Evolutionary conservation across 2,113 vertebrate genomes (phyloP).

Genomic region (Anarhynchus alexandrinus): DNA sequence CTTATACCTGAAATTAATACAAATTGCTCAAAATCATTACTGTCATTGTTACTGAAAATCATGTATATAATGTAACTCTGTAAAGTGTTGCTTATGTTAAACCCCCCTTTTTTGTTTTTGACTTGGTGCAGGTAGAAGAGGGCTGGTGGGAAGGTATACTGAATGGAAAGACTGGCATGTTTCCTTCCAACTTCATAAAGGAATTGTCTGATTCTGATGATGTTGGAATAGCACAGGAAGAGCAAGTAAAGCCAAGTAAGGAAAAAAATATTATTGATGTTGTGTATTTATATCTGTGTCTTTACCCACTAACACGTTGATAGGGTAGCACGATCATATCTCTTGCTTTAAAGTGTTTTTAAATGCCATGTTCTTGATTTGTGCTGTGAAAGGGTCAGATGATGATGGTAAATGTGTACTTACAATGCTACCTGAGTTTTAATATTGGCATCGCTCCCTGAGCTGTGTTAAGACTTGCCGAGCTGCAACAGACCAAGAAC

Average conservation of each 20-base stretch:
- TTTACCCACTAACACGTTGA: not conserved
- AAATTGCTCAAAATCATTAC: not conserved
- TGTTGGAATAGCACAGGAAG: constrained; percentile 81
- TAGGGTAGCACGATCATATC: not conserved
- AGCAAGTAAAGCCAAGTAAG: constrained; percentile 89
- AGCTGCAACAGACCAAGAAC: not conserved
- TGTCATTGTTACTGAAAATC: not conserved
- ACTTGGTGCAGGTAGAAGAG: constrained; percentile 88
- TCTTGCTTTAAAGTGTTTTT: not conserved
- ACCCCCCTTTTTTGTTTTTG: not conserved
- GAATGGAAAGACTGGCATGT: constrained; percentile 93
- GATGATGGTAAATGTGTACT: not conserved
- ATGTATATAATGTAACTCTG: not conserved
- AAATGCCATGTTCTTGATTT: not conserved
- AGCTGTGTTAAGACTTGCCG: not conserved
- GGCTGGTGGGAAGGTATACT: constrained; percentile 98
- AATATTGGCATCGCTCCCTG: not conserved
- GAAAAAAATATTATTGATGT: not conserved
- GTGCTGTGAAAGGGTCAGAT: not conserved
- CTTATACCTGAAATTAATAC: not conserved
- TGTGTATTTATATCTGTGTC: not conserved
- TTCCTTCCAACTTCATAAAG: constrained; percentile 98
- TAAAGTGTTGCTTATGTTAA: not conserved
- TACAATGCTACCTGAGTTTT: not conserved
- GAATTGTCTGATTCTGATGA: constrained; percentile 82